Percentiles rank a stretch among this genome's conserved stretches.
Conservation (phyloP, 2,888 invertebrate species). For the Synanthedon myopaeformis region DNA sequence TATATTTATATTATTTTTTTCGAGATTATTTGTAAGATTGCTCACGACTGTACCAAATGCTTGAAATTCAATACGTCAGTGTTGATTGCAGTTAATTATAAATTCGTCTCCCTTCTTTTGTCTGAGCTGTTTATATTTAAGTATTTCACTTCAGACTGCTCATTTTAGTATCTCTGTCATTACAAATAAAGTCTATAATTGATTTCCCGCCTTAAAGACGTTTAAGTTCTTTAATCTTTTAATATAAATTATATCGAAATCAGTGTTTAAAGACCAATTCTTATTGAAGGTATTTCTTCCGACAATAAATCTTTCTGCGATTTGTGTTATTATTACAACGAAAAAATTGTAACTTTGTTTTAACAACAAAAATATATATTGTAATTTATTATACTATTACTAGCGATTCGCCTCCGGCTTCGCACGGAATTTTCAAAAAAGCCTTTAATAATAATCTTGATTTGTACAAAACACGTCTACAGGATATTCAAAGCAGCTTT, state of each 20-base stretch:
- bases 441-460: too few relatives aligned
- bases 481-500: too few relatives aligned
- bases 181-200: slow-evolving; percentile 15
- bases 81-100: slow-evolving; percentile 72
- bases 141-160: slow-evolving; percentile 3
- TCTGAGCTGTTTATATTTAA: slow-evolving; percentile 45
- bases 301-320: slow-evolving; percentile 52
- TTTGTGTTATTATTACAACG: slow-evolving; percentile 9
- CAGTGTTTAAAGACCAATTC: slow-evolving; percentile 40
- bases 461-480: too few relatives aligned
- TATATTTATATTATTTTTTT: too few relatives aligned
- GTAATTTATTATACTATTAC: too few relatives aligned
- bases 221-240: slow-evolving; percentile 45
- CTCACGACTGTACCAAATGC: slow-evolving; percentile 39
- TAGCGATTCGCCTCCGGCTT: too few relatives aligned
- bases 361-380: too few relatives aligned
- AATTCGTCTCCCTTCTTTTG: slow-evolving; percentile 64
- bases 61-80: slow-evolving; percentile 68
- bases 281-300: slow-evolving; percentile 58
- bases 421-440: too few relatives aligned
- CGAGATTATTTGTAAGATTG: too few relatives aligned
- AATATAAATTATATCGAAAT: slow-evolving; percentile 59
- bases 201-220: slow-evolving; percentile 6
- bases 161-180: slow-evolving; percentile 8
- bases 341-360: slow-evolving; percentile 4